Conservation (phyloP, 1,140 invertebrate genomes). For the Drosophila yakuba region DNA sequence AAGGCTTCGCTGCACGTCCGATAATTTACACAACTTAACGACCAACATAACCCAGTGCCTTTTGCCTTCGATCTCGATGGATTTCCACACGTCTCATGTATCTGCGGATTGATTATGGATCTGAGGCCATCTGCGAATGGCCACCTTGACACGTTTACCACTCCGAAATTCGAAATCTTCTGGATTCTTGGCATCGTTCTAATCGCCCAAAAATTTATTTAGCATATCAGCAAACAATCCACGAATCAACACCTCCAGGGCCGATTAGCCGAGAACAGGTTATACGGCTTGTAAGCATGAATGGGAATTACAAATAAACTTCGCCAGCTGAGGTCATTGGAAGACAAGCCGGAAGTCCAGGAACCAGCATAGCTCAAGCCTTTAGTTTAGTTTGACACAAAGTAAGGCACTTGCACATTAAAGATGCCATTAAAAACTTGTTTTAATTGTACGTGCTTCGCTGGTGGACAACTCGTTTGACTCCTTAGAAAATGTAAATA, state of each 20-base stretch:
- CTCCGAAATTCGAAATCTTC: not conserved
- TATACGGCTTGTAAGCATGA: conserved; percentile 40
- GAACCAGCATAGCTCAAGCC: conserved; percentile 29
- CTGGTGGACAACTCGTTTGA: conserved; percentile 7
- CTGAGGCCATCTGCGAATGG: not conserved
- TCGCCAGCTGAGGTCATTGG: conserved; percentile 19
- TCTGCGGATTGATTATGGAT: conserved; percentile 26
- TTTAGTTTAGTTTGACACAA: conserved; percentile 9
- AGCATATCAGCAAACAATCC: conserved; percentile 24
- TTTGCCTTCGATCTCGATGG: conserved; percentile 35
- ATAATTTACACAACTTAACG: conserved; percentile 26
- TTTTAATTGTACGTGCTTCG: conserved; percentile 25
- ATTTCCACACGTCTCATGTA: conserved; percentile 21
- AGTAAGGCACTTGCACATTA: conserved; percentile 25
- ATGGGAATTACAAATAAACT: conserved; percentile 43
- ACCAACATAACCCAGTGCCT: conserved; percentile 15
- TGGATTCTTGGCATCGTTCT: conserved; percentile 1
- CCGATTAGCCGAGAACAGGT: conserved; percentile 31
- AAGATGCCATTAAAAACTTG: conserved; percentile 38
- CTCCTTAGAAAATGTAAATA: conserved; percentile 25
- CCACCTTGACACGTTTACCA: conserved; percentile 26
- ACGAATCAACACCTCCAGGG: conserved; percentile 33
- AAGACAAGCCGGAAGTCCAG: conserved; percentile 45
- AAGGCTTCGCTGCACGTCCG: conserved; percentile 54
- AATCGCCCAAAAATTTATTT: conserved; percentile 21